These are phyloP conservation scores for Spermophilus dauricus DNA, from an alignment of 2,113 vertebrate species.

Conservation along the genomic window DNA sequence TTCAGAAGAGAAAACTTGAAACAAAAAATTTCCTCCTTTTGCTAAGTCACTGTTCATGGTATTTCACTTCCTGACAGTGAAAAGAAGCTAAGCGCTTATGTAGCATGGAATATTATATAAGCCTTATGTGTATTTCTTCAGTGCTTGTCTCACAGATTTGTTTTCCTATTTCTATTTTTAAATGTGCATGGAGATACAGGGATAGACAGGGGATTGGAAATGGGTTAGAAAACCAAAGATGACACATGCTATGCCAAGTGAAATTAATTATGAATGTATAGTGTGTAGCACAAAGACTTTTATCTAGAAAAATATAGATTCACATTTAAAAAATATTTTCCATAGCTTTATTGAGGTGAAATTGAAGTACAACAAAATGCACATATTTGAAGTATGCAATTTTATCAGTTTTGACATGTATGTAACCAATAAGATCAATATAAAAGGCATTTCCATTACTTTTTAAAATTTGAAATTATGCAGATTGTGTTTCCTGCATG, in stretches of 20 bases:
- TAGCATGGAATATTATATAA: neutral
- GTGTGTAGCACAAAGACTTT: neutral
- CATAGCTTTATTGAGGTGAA: no score
- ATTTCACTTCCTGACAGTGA: neutral
- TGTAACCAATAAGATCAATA: no score
- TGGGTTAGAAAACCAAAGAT: neutral
- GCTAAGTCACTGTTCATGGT: neutral
- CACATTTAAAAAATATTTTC: no score
- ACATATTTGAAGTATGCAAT: no score
- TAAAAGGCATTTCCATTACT: no score
- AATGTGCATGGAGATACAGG: neutral
- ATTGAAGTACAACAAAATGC: no score
- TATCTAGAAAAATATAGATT: neutral
- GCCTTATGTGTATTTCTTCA: neutral
- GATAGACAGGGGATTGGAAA: neutral
- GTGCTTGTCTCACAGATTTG: neutral
- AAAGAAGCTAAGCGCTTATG: neutral
- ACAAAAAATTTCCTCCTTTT: neutral
- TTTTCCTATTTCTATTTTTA: conserved; percentile 15
- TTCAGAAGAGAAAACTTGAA: conserved; percentile 5
- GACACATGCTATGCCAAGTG: neutral
- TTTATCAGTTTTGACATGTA: no score
- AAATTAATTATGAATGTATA: neutral
- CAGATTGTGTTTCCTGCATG: no score
- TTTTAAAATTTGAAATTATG: no score